Evolutionary conservation across 2,797 vertebrate species (phyloP).

Genomic region (Acipenser ruthenus): DNA sequence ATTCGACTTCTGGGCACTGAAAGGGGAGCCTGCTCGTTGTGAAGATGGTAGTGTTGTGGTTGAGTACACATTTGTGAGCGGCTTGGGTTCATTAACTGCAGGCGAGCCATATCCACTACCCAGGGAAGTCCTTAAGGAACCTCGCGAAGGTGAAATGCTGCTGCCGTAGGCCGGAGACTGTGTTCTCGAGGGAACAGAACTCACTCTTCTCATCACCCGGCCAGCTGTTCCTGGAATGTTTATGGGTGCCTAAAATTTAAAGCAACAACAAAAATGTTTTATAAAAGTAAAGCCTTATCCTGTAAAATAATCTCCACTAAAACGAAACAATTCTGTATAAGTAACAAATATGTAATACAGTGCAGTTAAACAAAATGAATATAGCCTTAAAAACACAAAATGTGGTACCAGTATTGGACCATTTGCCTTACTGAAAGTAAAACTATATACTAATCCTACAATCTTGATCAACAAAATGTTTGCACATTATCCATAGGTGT

Average conservation of each 20-base stretch:
- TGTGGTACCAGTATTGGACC: no score
- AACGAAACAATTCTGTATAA: neutral
- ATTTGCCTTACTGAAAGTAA: no score
- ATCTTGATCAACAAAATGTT: no score
- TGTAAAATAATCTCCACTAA: neutral
- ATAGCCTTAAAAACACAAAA: no score
- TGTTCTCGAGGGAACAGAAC: constrained; percentile 86
- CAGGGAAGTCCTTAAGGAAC: constrained; percentile 76
- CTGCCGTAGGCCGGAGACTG: constrained; percentile 85
- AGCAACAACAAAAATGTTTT: constrained; percentile 22
- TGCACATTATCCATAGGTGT: no score
- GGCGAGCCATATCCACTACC: constrained; percentile 80
- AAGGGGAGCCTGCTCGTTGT: constrained; percentile 72
- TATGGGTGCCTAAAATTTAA: constrained; percentile 56
- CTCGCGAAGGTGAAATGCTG: constrained; percentile 77
- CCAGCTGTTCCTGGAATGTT: constrained; percentile 46
- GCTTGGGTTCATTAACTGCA: constrained; percentile 67
- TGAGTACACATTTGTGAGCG: constrained; percentile 70
- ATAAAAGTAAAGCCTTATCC: neutral
- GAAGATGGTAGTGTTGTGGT: constrained; percentile 73
- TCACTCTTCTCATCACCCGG: constrained; percentile 82
- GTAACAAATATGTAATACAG: neutral
- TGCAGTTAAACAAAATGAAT: no score
- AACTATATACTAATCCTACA: no score
- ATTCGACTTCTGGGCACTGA: constrained; percentile 57